A percentile compares a stretch with the other conserved stretches of the same genome.
Conservation (phyloP, 2,113 vertebrate species). For the Etheostoma cragini region DNA sequence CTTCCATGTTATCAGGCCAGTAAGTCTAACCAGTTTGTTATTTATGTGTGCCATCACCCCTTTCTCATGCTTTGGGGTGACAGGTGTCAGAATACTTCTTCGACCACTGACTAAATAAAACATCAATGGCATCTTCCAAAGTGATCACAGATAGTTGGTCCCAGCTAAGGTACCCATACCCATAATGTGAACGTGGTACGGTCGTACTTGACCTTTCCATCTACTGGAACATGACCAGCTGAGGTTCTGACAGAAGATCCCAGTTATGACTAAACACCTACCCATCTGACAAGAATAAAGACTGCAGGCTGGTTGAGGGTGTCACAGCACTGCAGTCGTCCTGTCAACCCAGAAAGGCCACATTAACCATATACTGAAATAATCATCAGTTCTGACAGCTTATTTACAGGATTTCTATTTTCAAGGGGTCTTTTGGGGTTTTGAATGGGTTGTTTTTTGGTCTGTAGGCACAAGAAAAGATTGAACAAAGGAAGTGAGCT, state of each 20-base stretch:
- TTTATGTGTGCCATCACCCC: slow-evolving; percentile 58
- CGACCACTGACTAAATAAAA: slow-evolving; percentile 8
- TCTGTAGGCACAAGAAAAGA: slow-evolving; percentile 39
- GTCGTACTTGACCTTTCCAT: slow-evolving; percentile 36
- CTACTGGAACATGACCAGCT: slow-evolving; percentile 37
- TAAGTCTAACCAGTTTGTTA: slow-evolving; percentile 65
- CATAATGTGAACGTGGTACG: slow-evolving; percentile 14
- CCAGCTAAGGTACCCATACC: neutral
- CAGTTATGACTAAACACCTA: slow-evolving; percentile 37
- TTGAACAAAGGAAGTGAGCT: slow-evolving; percentile 16
- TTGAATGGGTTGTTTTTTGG: slow-evolving; percentile 30
- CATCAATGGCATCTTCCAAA: slow-evolving; percentile 29
- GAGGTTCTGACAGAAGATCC: slow-evolving; percentile 44
- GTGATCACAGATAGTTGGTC: slow-evolving; percentile 24
- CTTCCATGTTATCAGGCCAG: slow-evolving; percentile 54
- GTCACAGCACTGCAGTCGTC: slow-evolving; percentile 37
- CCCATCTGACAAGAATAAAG: slow-evolving; percentile 39
- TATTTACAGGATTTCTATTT: slow-evolving; percentile 33
- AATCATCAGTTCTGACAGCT: slow-evolving; percentile 55
- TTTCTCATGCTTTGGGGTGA: slow-evolving; percentile 44
- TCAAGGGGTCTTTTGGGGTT: slow-evolving; percentile 1
- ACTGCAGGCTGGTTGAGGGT: slow-evolving; percentile 40
- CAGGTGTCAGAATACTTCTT: slow-evolving; percentile 45
- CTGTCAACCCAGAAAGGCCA: slow-evolving; percentile 49
- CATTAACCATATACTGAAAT: slow-evolving; percentile 55